These are phyloP conservation scores for Ptychoptera contaminata DNA, from an alignment of 2,888 invertebrate species.

Conservation along the genomic window DNA sequence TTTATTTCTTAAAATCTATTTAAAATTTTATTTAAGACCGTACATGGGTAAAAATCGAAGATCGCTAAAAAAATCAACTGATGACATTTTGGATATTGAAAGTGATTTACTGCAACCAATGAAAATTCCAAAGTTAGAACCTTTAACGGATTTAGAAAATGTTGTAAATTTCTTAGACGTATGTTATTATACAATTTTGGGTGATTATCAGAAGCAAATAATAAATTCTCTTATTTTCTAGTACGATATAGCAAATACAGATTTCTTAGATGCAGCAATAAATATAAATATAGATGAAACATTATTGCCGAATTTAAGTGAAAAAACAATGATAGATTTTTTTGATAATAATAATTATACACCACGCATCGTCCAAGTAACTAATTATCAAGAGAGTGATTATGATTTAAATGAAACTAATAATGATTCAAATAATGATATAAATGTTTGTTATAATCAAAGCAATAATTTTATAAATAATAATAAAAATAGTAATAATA, in stretches of 20 bases:
- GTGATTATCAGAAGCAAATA: too few species aligned
- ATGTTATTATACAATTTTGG: too few species aligned
- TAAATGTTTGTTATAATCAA: neutral
- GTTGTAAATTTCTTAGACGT: neutral
- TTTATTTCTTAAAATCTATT: neutral
- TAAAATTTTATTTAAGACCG: slow-evolving; percentile 16
- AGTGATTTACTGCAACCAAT: slow-evolving; percentile 22
- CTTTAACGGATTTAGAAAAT: slow-evolving; percentile 24
- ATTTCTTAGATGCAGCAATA: slow-evolving; percentile 1
- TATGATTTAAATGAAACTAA: slow-evolving; percentile 4
- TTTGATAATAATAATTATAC: slow-evolving; percentile 15
- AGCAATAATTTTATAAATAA: neutral
- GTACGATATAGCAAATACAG: slow-evolving; percentile 1
- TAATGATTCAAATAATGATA: neutral
- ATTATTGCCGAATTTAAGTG: neutral
- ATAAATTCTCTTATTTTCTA: neutral
- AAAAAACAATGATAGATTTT: neutral
- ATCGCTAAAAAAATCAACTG: slow-evolving; percentile 8
- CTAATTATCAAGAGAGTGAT: slow-evolving; percentile 25
- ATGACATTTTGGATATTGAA: slow-evolving; percentile 7
- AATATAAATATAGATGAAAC: neutral
- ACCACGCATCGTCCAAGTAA: slow-evolving; percentile 27
- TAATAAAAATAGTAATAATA: too few species aligned
- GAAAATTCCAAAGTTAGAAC: too few species aligned
- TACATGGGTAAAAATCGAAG: slow-evolving; percentile 24